These are phyloP conservation scores for Limosa lapponica DNA, from an alignment of 2,797 vertebrate genomes.

Conservation along the genomic window DNA sequence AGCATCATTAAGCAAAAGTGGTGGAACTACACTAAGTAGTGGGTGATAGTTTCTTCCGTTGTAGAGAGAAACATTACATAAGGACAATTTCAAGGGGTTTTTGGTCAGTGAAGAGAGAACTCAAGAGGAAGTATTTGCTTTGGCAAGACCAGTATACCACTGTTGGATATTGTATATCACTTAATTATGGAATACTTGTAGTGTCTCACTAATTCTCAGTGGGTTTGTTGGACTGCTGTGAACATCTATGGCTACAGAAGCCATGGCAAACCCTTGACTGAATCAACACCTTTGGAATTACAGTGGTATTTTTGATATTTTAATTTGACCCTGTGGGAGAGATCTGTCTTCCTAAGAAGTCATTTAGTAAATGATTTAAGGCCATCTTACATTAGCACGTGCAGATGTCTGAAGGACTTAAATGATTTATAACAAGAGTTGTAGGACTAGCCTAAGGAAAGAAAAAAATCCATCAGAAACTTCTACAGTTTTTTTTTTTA, in stretches of 20 bases:
- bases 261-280: not conserved
- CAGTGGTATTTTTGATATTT: not conserved
- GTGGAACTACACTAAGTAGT: not conserved
- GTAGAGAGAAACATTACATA: not conserved
- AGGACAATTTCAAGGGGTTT: not conserved
- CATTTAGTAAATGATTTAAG: slow-evolving; percentile 42
- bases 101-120: not conserved
- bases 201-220: not conserved
- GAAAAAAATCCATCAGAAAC: not conserved
- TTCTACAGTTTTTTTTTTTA: not conserved
- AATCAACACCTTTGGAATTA: not conserved
- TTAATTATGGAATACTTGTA: not conserved
- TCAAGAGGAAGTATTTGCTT: not conserved
- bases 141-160: not conserved
- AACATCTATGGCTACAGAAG: not conserved
- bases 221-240: not conserved
- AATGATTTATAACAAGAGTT: slow-evolving; percentile 20
- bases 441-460: not conserved
- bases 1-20: not conserved
- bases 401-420: slow-evolving; percentile 21
- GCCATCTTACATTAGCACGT: slow-evolving; percentile 20
- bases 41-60: not conserved
- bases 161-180: not conserved
- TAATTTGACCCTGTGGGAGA: not conserved
- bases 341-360: not conserved